Evolutionary conservation across 2,113 vertebrate species (phyloP).

Genomic region (Gallinago jamesoni): DNA sequence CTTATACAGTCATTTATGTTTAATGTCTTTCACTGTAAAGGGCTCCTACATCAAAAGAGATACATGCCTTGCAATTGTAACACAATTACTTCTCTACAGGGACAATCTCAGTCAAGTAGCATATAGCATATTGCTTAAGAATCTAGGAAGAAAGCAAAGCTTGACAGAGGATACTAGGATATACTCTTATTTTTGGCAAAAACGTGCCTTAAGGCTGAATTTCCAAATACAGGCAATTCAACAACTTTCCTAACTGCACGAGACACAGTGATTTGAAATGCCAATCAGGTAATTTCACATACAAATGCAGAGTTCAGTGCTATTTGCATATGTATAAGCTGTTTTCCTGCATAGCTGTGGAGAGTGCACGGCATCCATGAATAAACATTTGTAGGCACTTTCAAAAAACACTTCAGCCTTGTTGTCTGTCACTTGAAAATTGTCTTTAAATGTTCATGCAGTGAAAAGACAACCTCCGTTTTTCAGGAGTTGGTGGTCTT

Average conservation of each 20-base stretch:
- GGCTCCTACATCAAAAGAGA: not conserved
- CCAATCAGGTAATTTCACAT: conserved; percentile 52
- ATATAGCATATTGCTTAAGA: not conserved
- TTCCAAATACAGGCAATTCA: conserved; percentile 14
- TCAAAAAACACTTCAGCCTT: conserved; percentile 11
- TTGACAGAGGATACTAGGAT: not conserved
- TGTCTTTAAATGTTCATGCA: not conserved
- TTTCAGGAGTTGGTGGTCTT: not conserved
- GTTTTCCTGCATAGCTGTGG: conserved; percentile 7
- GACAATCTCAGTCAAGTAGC: not conserved
- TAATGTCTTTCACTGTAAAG: conserved; percentile 15
- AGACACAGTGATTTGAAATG: conserved; percentile 58
- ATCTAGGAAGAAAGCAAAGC: not conserved
- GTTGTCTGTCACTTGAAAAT: conserved; percentile 36
- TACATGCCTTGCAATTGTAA: not conserved
- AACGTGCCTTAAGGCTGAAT: not conserved
- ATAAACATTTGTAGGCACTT: conserved; percentile 53
- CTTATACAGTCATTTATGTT: conserved; percentile 26
- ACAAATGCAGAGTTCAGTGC: conserved; percentile 28
- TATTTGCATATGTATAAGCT: conserved; percentile 61
- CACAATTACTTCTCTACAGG: conserved; percentile 4
- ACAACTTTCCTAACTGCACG: not conserved
- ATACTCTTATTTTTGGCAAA: conserved; percentile 28
- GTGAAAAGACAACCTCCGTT: not conserved
- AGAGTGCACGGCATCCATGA: conserved; percentile 1